These are phyloP conservation scores for Bujurquina vittata DNA, from an alignment of 2,113 vertebrate species.

Conservation along the genomic window DNA sequence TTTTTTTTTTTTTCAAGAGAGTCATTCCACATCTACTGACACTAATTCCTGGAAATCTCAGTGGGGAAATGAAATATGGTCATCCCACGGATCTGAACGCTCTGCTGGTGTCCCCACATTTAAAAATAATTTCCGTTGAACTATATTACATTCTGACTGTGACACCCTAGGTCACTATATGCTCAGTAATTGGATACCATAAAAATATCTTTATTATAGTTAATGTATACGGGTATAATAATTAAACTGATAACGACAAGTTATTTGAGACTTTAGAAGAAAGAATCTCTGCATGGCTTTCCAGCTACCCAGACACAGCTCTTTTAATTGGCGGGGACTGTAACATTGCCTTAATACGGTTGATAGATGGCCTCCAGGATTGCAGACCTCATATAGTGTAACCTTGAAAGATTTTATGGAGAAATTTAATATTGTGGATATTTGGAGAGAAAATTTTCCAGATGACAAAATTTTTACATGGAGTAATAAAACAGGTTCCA, in stretches of 20 bases:
- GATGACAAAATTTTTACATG: not conserved
- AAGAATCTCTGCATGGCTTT: not conserved
- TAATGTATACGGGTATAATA: not conserved
- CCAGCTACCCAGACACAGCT: not conserved
- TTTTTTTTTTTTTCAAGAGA: not conserved
- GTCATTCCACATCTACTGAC: not conserved
- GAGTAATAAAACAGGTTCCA: not conserved
- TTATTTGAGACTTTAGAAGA: not conserved
- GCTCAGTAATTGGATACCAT: not conserved
- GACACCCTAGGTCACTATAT: not conserved
- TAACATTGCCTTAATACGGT: not conserved
- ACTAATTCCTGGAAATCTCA: not conserved
- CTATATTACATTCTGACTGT: not conserved
- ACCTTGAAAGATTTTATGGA: too few relatives aligned
- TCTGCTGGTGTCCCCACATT: not conserved
- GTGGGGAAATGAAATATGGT: not conserved
- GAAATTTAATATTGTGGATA: not conserved
- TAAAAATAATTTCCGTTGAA: not conserved
- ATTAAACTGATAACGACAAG: not conserved
- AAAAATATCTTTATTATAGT: not conserved
- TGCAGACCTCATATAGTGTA: not conserved
- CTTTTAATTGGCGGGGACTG: not conserved
- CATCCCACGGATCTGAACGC: not conserved
- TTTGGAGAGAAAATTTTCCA: conserved; percentile 9
- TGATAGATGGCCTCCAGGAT: not conserved